Base-by-base conservation (phyloP, 2,797 vertebrate species). In the Novumbra hubbsi region DNA sequence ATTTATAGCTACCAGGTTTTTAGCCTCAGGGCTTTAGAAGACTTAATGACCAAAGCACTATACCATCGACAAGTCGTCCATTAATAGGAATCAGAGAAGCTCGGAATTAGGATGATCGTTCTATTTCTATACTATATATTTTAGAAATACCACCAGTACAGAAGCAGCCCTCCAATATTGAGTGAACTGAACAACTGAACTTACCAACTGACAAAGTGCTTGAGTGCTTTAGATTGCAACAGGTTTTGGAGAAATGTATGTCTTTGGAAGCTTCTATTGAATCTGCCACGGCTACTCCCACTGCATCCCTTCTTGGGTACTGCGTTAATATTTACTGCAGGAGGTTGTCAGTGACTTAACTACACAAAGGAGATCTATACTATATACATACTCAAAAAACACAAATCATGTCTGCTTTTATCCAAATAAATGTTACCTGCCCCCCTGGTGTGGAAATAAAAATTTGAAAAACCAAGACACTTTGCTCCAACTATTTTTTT, bases 191-290 rank as follows among this genome's bases (percentile, higher is more conserved):
- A 83, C 81, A 80, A 77, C 80, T 75, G 73, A 45, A 78, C 80
- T 72, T 21, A 60, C 55, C 12, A 24, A 60, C 55, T 60, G 82
- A 80, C 88, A 94, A 94, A 94, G 92, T 93, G 93, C 93, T 84
- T 86, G 88, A 94, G 91, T 94, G 93, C 93, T 85, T 91, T 86
- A 85, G 84, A 90, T 88, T 88, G 85, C 85, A 87, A 75, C 77
- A 83, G 82, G 57, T 82, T 81, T 70, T 24, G 4, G 21, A 83
- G 76, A 84, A 80, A 82, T 84, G 71, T 6, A 78, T 72, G 80
- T 85, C 70, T 80, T 75, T 70, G 49, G 69, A 74, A 34, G 71
- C 55, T 75, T 87, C 78, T 76, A 63, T 77, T 80, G 68, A 79
- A 87, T 84, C 85, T 24, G 21, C 24, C 55, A 86, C 87, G 77